phyloP scores from a whole-genome alignment of 2,113 vertebrate genomes.

The Stercorarius parasiticus region DNA sequence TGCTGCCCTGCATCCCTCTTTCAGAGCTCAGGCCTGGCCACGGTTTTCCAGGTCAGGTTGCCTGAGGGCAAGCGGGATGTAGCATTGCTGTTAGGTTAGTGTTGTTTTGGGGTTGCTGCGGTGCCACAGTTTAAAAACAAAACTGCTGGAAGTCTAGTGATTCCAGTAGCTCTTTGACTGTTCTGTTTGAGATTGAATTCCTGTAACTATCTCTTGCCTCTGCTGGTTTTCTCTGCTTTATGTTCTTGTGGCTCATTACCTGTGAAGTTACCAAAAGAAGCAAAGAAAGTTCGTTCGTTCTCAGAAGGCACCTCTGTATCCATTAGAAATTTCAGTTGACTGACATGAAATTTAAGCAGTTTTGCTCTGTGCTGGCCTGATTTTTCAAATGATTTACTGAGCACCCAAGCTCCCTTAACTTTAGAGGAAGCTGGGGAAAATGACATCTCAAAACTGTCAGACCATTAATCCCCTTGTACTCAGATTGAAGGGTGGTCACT shows the following conservation, averaged over 20 bases:
- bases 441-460: neutral
- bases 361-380: neutral
- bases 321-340: neutral
- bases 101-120: neutral
- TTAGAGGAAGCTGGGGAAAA: neutral
- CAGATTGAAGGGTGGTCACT: neutral
- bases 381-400: neutral
- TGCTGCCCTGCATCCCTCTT: neutral
- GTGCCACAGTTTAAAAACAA: neutral
- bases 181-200: neutral
- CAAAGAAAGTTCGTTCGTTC: neutral
- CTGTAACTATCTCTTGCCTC: neutral
- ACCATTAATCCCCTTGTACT: neutral
- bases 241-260: neutral
- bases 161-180: neutral
- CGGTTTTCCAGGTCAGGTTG: neutral
- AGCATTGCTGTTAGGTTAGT: rapidly evolving
- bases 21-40: neutral
- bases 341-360: neutral
- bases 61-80: rapidly evolving
- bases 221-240: neutral
- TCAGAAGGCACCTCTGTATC: neutral
- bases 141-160: neutral
- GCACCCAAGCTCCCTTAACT: neutral
- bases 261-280: neutral